These are phyloP conservation scores for Callinectes sapidus DNA, from an alignment of 2,888 invertebrate species.

Conservation along the genomic window DNA sequence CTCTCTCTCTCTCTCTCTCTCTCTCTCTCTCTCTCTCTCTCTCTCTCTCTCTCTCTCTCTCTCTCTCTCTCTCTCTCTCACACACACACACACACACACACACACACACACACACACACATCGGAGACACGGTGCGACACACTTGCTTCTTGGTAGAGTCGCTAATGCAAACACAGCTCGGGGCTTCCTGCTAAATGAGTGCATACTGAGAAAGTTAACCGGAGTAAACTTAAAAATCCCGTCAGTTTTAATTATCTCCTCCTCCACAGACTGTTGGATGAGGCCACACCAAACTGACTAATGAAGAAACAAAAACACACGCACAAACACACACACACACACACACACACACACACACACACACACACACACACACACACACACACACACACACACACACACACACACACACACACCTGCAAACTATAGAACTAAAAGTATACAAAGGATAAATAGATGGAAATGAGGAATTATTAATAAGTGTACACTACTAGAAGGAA, in stretches of 20 bases:
- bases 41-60: constrained; percentile 25
- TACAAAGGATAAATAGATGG: neutral
- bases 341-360: no score
- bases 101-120: neutral
- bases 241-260: neutral
- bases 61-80: constrained; percentile 20
- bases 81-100: neutral
- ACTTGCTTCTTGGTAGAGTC: neutral
- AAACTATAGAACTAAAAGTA: neutral
- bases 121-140: neutral
- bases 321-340: no score
- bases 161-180: constrained; percentile 11
- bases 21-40: constrained; percentile 20
- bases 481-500: neutral
- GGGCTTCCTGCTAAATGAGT: constrained; percentile 12
- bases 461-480: neutral
- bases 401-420: no score
- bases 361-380: no score
- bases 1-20: neutral
- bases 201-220: constrained; percentile 10
- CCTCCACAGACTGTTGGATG: neutral
- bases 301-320: neutral
- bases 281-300: neutral
- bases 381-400: no score
- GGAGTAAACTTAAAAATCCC: neutral